phyloP scores from a whole-genome alignment of 1,140 invertebrate genomes.

The Procambarus virginalis region DNA sequence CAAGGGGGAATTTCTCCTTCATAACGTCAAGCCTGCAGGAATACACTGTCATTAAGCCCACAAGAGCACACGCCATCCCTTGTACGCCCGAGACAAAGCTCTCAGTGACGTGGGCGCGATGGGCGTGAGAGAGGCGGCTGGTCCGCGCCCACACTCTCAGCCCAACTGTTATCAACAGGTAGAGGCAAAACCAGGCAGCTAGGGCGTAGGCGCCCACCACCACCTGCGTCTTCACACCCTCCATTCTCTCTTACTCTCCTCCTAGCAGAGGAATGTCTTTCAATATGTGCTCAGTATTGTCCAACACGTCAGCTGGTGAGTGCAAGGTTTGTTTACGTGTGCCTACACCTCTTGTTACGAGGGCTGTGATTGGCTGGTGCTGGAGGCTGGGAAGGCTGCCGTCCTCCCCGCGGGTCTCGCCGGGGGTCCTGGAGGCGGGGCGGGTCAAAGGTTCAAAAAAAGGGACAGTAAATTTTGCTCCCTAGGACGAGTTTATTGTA shows the following conservation, averaged over 20 bases:
- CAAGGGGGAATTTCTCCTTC: slow-evolving; percentile 45
- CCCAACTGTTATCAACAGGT: slow-evolving; percentile 49
- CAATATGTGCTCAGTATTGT: no score
- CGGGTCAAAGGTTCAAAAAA: no score
- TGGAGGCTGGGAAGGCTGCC: no score
- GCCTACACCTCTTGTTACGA: not conserved
- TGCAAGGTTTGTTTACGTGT: not conserved
- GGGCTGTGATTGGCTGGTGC: not conserved
- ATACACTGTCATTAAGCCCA: slow-evolving; percentile 51
- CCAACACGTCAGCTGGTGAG: slow-evolving; percentile 21
- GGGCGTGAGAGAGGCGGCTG: slow-evolving; percentile 26
- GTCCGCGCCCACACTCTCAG: slow-evolving; percentile 53
- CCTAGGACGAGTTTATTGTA: no score
- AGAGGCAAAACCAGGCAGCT: slow-evolving; percentile 58
- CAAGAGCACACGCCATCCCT: slow-evolving; percentile 57
- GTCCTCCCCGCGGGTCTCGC: no score
- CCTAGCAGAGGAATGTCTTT: not conserved
- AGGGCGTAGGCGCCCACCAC: slow-evolving; percentile 55
- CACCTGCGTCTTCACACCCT: slow-evolving; percentile 25
- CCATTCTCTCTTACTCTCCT: not conserved
- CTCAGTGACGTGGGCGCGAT: slow-evolving; percentile 63
- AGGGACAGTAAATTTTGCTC: no score
- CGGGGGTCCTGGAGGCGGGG: no score
- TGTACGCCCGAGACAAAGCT: slow-evolving; percentile 69
- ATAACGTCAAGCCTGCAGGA: slow-evolving; percentile 58